A percentile compares a stretch with the other conserved stretches of the same genome.
Conservation (phyloP, 2,113 vertebrate genomes). For the Passerina amoena region DNA sequence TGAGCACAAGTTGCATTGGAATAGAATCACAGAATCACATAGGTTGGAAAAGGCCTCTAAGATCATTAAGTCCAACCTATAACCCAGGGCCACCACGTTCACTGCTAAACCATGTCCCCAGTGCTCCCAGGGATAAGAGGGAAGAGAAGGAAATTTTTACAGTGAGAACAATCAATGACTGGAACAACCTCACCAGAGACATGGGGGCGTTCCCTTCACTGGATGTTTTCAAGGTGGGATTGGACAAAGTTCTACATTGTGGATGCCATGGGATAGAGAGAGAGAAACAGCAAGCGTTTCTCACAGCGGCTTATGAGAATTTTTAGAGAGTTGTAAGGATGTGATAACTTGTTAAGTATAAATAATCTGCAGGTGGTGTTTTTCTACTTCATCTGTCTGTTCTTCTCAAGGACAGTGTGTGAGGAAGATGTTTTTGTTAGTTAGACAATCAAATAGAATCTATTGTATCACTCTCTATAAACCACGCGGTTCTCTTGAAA, state of each 20-base stretch:
- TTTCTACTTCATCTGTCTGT: too few species aligned
- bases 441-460: too few species aligned
- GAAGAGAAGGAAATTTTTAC: background rate
- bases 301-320: too few species aligned
- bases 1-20: background rate
- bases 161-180: background rate
- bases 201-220: fast-evolving
- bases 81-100: background rate
- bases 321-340: too few species aligned
- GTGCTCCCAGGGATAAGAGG: background rate
- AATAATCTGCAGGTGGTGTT: too few species aligned
- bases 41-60: background rate
- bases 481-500: too few species aligned
- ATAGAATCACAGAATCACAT: background rate
- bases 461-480: too few species aligned
- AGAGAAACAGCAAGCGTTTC: too few species aligned
- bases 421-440: too few species aligned
- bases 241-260: background rate
- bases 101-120: background rate
- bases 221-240: background rate
- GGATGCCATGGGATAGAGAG: too few species aligned
- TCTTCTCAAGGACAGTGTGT: too few species aligned
- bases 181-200: background rate
- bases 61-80: background rate
- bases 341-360: too few species aligned